These are phyloP conservation scores for Acanthosoma haemorrhoidale DNA, from an alignment of 2,888 invertebrate species.

Conservation along the genomic window DNA sequence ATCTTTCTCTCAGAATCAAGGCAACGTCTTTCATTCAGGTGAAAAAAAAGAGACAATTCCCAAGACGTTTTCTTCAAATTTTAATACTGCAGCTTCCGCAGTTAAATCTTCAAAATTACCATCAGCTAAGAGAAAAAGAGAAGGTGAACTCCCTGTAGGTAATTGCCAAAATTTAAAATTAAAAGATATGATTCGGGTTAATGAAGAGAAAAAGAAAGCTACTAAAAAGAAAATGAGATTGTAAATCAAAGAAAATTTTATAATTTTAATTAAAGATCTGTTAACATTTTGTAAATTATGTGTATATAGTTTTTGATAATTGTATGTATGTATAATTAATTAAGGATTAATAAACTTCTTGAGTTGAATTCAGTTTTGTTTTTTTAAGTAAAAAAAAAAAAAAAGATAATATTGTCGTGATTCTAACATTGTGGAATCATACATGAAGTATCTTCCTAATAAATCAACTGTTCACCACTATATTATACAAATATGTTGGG, in stretches of 20 bases:
- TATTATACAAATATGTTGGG: no score
- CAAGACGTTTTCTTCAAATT: background rate
- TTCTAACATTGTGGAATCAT: no score
- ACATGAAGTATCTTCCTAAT: no score
- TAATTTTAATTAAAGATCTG: background rate
- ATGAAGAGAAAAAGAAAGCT: background rate
- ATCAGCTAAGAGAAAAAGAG: background rate
- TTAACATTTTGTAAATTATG: background rate
- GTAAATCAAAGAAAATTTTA: background rate
- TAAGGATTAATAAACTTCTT: no score
- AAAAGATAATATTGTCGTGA: no score
- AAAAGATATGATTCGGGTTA: constrained; percentile 4
- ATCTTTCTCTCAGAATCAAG: background rate
- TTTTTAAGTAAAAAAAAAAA: background rate
- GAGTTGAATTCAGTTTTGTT: background rate
- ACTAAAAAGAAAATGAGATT: constrained; percentile 4
- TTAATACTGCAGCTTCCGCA: background rate
- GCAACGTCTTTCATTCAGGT: no score
- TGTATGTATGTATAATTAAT: no score
- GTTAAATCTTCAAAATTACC: background rate
- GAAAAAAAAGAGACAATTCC: no score
- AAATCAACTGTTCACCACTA: no score
- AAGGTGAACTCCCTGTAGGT: background rate
- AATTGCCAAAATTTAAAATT: background rate
- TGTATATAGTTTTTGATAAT: background rate